A percentile compares a stretch with the other conserved stretches of the same genome.
phyloP scores from a whole-genome alignment of 1,140 invertebrate genomes.

The Chrysomallon squamiferum region DNA sequence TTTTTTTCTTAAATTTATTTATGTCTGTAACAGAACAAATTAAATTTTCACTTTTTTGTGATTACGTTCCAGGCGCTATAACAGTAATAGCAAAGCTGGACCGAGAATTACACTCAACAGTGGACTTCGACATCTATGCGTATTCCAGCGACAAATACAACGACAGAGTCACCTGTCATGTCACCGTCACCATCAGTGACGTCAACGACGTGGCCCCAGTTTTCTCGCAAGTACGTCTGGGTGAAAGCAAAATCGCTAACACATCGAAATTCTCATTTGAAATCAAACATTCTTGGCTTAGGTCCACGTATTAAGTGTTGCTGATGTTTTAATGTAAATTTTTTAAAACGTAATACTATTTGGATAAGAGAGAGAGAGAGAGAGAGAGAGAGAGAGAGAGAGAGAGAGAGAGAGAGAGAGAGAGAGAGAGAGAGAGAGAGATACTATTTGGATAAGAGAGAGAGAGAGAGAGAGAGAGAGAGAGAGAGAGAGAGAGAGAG shows the following conservation, averaged over 20 bases:
- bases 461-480: too few species aligned
- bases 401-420: too few species aligned
- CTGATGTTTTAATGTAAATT: neutral
- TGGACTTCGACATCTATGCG: constrained; percentile 1
- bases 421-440: neutral
- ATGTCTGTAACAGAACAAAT: too few species aligned
- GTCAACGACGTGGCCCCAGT: neutral
- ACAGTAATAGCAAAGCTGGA: neutral
- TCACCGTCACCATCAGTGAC: neutral
- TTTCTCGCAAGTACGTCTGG: neutral
- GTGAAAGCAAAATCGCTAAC: too few species aligned
- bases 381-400: neutral
- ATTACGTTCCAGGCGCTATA: constrained; percentile 1
- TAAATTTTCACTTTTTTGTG: too few species aligned
- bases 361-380: neutral
- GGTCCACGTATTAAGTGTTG: neutral
- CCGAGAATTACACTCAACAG: neutral
- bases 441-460: neutral
- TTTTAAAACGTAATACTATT: neutral
- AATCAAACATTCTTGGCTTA: too few species aligned
- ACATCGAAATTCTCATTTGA: too few species aligned
- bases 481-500: too few species aligned
- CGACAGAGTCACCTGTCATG: neutral
- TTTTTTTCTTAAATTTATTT: too few species aligned
- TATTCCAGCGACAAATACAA: neutral